These are phyloP conservation scores for Pegoplata infirma DNA, from an alignment of 2,888 invertebrate species.

Conservation along the genomic window DNA sequence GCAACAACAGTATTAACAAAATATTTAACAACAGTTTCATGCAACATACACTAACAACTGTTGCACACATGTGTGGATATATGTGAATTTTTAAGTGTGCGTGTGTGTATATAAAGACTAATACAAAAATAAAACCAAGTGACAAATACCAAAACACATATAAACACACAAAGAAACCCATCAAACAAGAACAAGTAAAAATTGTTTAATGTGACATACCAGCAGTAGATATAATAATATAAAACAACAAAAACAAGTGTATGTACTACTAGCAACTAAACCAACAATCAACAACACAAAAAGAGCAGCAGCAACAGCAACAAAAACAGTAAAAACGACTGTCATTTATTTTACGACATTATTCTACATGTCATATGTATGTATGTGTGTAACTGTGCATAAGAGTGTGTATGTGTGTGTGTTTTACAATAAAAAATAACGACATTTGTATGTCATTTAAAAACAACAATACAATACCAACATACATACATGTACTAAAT, in stretches of 20 bases:
- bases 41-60: slow-evolving; percentile 47
- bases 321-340: slow-evolving; percentile 17
- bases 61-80: slow-evolving; percentile 27
- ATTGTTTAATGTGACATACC: neutral
- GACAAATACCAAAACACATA: slow-evolving; percentile 10
- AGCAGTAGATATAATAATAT: neutral
- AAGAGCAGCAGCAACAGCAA: neutral
- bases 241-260: neutral
- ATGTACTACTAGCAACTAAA: slow-evolving; percentile 4
- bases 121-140: neutral
- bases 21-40: slow-evolving; percentile 14
- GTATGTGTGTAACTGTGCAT: neutral
- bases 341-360: slow-evolving; percentile 45
- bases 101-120: neutral
- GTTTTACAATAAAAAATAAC: neutral
- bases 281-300: neutral
- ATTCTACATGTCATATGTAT: slow-evolving; percentile 1
- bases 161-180: no score
- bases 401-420: neutral
- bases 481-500: neutral
- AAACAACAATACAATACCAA: slow-evolving; percentile 2
- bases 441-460: slow-evolving; percentile 13
- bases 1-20: neutral
- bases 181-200: neutral
- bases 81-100: no score